phyloP scores from a whole-genome alignment of 2,888 invertebrate genomes.

The Exocentrus adspersus region DNA sequence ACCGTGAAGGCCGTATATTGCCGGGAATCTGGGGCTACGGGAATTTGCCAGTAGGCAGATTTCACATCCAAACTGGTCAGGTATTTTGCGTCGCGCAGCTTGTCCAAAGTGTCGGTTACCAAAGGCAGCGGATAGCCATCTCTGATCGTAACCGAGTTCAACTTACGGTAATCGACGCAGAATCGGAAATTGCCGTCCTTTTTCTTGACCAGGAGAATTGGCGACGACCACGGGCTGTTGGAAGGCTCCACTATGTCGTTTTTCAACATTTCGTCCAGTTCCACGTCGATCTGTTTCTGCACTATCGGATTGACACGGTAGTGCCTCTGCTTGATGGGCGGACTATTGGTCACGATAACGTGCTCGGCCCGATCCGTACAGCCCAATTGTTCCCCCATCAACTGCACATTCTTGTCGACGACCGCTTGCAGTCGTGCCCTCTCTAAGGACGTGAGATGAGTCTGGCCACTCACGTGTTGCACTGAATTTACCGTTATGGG shows the following conservation, averaged over 20 bases:
- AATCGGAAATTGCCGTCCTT: not conserved
- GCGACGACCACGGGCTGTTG: conserved; percentile 50
- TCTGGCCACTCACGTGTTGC: not conserved
- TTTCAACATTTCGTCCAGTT: conserved; percentile 53
- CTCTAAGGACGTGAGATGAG: not conserved
- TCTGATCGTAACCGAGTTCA: not conserved
- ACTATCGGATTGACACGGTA: conserved; percentile 39
- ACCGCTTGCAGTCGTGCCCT: not conserved
- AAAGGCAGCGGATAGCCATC: too few species aligned
- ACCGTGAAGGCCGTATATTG: not conserved
- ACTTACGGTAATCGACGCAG: not conserved
- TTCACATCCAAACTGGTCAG: not conserved
- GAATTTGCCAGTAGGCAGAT: too few species aligned
- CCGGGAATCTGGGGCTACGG: not conserved
- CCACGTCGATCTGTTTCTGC: conserved; percentile 37
- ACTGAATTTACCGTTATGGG: not conserved
- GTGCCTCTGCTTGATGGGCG: conserved; percentile 40
- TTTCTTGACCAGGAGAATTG: conserved; percentile 46
- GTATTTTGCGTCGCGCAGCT: too few species aligned
- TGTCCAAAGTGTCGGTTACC: too few species aligned
- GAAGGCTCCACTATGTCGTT: conserved; percentile 50
- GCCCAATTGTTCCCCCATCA: conserved; percentile 1
- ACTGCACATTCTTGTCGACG: conserved; percentile 6
- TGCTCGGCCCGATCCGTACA: conserved; percentile 12
- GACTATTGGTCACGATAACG: conserved; percentile 18